phyloP scores from a whole-genome alignment of 1,140 invertebrate species.

The Cryptotermes secundus region DNA sequence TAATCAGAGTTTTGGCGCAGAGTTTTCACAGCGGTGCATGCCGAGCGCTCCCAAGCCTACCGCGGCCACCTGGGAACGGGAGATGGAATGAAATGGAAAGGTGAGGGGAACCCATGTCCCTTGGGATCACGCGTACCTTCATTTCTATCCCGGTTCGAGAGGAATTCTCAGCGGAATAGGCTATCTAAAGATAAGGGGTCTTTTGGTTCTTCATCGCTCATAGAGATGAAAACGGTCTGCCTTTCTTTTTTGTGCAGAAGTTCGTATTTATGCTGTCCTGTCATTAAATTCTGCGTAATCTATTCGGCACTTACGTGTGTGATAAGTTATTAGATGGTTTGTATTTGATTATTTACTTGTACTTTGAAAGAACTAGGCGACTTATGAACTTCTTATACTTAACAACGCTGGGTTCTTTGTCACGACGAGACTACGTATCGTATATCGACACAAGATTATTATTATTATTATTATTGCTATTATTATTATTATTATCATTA shows the following conservation, averaged over 20 bases:
- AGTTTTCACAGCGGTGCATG: conserved; percentile 31
- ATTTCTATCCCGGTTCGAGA: conserved; percentile 26
- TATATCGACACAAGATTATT: too few species aligned
- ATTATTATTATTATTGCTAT: too few species aligned
- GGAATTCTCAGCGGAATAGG: not conserved
- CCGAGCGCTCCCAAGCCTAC: not conserved
- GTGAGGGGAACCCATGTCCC: conserved; percentile 26
- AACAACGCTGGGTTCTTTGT: too few species aligned
- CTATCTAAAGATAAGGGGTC: not conserved
- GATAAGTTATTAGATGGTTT: too few species aligned
- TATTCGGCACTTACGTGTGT: too few species aligned
- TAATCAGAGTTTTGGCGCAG: conserved; percentile 34
- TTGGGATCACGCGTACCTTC: conserved; percentile 26
- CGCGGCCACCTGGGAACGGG: conserved; percentile 22
- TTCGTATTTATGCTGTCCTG: not conserved
- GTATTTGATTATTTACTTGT: too few species aligned
- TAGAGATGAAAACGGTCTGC: not conserved
- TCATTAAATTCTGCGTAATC: not conserved
- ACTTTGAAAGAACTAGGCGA: too few species aligned
- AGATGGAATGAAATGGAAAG: conserved; percentile 33
- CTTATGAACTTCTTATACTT: too few species aligned
- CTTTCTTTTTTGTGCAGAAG: not conserved
- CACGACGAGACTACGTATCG: too few species aligned
- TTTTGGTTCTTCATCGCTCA: not conserved
- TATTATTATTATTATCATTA: too few species aligned